These are phyloP conservation scores for Chelonus formosanus DNA, from an alignment of 2,888 invertebrate genomes.

Conservation along the genomic window DNA sequence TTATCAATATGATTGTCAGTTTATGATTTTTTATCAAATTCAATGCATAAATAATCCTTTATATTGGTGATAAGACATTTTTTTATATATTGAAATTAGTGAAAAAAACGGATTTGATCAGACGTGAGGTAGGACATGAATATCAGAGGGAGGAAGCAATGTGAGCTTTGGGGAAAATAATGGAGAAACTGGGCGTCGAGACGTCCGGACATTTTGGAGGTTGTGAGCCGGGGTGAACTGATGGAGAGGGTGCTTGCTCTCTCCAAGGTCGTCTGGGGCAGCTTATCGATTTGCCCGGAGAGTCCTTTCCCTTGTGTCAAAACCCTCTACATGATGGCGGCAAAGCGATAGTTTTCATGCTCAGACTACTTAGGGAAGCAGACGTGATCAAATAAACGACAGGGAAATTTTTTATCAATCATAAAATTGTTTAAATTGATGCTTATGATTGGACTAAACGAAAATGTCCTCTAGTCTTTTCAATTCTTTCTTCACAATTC, in stretches of 20 bases:
- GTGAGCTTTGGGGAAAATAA: no score
- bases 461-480: no score
- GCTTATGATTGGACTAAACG: background rate
- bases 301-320: slow-evolving; percentile 36
- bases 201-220: slow-evolving; percentile 45
- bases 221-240: slow-evolving; percentile 36
- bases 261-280: slow-evolving; percentile 62
- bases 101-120: background rate
- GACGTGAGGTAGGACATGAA: slow-evolving; percentile 16
- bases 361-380: background rate
- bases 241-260: slow-evolving; percentile 37
- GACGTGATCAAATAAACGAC: slow-evolving; percentile 6
- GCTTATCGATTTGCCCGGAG: slow-evolving; percentile 56
- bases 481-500: no score
- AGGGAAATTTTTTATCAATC: slow-evolving; percentile 4
- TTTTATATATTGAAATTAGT: background rate
- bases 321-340: slow-evolving; percentile 14
- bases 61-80: no score
- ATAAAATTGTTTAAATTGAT: background rate
- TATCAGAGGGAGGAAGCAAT: no score
- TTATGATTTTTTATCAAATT: no score
- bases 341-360: slow-evolving; percentile 2
- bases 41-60: no score
- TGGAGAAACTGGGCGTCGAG: slow-evolving; percentile 12
- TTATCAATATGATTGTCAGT: no score